Evolutionary conservation across 2,888 invertebrate genomes (phyloP), one percentile per base, ranked within the genome.

Genomic region (Drosophila birchii): DNA sequence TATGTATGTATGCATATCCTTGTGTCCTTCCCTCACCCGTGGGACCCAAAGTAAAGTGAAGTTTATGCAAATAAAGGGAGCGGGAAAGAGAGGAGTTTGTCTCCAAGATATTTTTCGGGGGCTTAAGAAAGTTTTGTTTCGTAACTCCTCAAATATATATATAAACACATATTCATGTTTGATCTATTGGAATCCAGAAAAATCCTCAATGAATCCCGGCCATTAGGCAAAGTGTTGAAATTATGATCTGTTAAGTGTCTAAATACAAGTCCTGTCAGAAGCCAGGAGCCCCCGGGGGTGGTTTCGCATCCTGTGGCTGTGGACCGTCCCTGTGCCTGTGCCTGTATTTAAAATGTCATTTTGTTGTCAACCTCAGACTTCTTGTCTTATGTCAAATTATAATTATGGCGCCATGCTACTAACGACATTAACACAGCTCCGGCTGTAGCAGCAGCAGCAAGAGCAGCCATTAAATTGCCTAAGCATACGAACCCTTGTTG

Each of bases 321-420:
- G 38, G 26, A 2, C 26, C 5, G 26, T 5, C 3, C 26, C 26
- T 26, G 47, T 54, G 29, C 45, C 41, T 14, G 39, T 20, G 39
- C 41, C 56, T 70, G 74, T 86, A 78, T 90, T 90, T 87, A 87
- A 84, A 89, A 84, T 89, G 89, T 88, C 90, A 90, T 90, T 90
- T 86, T 90, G 88, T 88, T 90, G 89, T 90, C 89, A 90, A 88
- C 88, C 90, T 90, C 89, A 90, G 89, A 90, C 89, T 90, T 90
- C 89, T 88, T 90, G 90, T 90, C 84, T 90, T 85, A 80, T 83
- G 89, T 90, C 90, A 90, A 90, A 89, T 89, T 90, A 89, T 90
- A 82, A 87, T 83, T 86, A 87, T 81, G 84, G 80, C 81, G 80
- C 80, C 78, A 83, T 81, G 76, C 84, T 80, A 84, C 78, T 81